Conservation (phyloP, 2,113 vertebrate species). For the Odobenus rosmarus region DNA sequence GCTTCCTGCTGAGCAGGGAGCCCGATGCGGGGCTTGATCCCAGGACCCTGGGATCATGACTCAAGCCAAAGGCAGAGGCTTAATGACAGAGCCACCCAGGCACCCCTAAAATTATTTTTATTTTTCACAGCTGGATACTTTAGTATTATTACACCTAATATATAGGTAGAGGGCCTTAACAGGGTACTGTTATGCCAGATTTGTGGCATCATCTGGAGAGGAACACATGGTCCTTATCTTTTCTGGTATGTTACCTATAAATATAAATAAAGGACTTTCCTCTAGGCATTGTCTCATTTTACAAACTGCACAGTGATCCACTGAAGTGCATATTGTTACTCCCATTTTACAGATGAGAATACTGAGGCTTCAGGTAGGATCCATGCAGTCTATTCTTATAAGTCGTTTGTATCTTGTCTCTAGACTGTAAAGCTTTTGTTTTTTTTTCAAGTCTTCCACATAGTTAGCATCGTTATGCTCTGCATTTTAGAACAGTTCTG, state of each 20-base stretch:
- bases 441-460: neutral
- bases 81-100: too few species aligned
- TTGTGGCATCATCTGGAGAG: neutral
- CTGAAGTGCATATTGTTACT: neutral
- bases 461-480: neutral
- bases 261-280: neutral
- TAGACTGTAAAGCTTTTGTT: neutral
- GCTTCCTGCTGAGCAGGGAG: too few species aligned
- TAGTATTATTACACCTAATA: neutral
- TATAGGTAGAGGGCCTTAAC: neutral
- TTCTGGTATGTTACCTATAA: neutral
- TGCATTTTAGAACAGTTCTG: constrained; percentile 42
- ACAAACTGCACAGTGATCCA: neutral
- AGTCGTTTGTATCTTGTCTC: neutral
- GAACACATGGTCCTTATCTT: neutral
- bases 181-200: neutral
- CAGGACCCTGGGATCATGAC: too few species aligned
- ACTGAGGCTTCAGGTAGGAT: neutral
- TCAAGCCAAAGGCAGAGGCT: too few species aligned
- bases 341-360: neutral
- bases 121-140: neutral
- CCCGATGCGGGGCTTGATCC: too few species aligned
- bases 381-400: neutral
- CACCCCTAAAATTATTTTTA: neutral
- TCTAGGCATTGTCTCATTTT: constrained; percentile 24